Base-by-base conservation (phyloP, 1,140 invertebrate species). In the Diorhabda carinulata region DNA sequence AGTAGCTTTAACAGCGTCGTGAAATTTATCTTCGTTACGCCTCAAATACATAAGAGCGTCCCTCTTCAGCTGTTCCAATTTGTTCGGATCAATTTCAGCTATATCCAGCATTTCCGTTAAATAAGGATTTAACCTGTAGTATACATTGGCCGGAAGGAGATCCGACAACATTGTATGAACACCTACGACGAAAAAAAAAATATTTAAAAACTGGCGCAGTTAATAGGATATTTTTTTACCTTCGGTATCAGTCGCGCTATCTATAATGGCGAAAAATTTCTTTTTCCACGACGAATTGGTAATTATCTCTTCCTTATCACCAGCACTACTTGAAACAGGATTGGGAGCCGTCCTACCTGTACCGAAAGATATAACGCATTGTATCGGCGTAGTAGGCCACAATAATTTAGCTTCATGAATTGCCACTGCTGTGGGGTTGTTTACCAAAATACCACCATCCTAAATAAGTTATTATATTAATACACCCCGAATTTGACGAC, bases 71-170 rank as follows among this genome's bases (percentile, higher is more conserved):
- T 84, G 85, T 64, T 82, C 78, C 2, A 91, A 78, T 77, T 90
- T 91, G 4, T 87, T 87, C 3, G 89, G 86, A 70, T 90, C 81
- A 60, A 91, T 92, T 82, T 97, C 95, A 77, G 94, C 92, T 82
- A 98, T 90, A 3, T 86, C 83, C 45, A 95, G 84, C 78, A 92
- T 89, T 79, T 95, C 91, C 60, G 90, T 91, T 45, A 98, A 82
- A 75, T 95, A 95, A 0, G 96, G 96, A 83, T 97, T 97, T 79
- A 98, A 92, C 5, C 96, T 86, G 78, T 89, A 97, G 81, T 98
- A 98, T 42, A 87, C 85, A 41, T 88, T 84, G 2, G 87, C 85
- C 5, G 92, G 91, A 9, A 98, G 82, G 47, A 97, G 81, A 81
- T 97, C 94, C 72, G 90, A 90, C 60, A 98, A 77, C 60, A 91